A percentile compares a stretch with the other conserved stretches of the same genome.
These are phyloP conservation scores for Hoplias malabaricus DNA, from an alignment of 2,113 vertebrate species.

Conservation along the genomic window DNA sequence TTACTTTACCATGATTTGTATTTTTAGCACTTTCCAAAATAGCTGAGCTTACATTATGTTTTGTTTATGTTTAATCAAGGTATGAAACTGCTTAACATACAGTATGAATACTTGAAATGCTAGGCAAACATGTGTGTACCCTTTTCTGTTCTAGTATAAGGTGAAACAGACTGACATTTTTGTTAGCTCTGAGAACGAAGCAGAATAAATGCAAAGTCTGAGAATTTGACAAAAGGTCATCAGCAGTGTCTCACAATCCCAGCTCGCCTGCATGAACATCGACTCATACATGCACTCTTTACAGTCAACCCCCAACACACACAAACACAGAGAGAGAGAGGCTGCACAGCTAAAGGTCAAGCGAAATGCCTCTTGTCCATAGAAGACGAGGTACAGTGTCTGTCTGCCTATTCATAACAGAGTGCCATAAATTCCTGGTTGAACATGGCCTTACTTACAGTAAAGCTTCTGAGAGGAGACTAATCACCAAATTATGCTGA, in stretches of 20 bases:
- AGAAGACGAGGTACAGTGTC: not conserved
- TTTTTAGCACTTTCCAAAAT: too few species aligned
- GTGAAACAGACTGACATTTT: too few species aligned
- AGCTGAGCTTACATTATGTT: too few species aligned
- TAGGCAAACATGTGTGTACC: too few species aligned
- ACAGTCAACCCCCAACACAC: not conserved
- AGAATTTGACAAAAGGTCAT: not conserved
- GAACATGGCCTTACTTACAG: not conserved
- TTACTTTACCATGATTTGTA: too few species aligned
- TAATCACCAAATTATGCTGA: not conserved
- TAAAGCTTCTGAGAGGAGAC: not conserved
- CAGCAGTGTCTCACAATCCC: not conserved
- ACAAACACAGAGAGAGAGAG: not conserved
- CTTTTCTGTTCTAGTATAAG: too few species aligned
- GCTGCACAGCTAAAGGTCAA: slow-evolving; percentile 8
- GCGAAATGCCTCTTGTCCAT: not conserved
- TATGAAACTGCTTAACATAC: too few species aligned
- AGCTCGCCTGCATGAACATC: not conserved
- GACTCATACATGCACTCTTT: not conserved
- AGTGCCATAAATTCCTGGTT: not conserved
- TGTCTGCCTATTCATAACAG: not conserved
- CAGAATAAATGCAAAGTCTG: not conserved
- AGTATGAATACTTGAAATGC: too few species aligned
- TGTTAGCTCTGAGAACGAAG: not conserved
- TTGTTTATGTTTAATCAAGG: too few species aligned